A percentile compares a stretch with the other conserved stretches of the same genome.
Evolutionary conservation across 2,888 invertebrate genomes (phyloP).

Genomic region (Syrphus vitripennis): DNA sequence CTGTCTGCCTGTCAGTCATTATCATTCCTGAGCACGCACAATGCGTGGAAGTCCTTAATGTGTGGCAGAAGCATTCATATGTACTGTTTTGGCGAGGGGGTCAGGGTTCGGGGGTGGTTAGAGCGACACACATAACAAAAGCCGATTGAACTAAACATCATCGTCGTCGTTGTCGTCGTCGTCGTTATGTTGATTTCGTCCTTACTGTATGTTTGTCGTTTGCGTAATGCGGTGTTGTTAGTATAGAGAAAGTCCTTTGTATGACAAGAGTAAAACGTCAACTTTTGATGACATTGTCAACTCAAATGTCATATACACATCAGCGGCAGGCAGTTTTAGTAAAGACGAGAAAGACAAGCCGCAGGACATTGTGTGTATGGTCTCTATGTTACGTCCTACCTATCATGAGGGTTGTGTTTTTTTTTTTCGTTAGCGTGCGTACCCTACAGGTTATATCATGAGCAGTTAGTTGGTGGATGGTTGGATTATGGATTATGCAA

Average conservation of each 20-base stretch:
- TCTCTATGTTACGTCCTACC: background rate
- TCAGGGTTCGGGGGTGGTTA: background rate
- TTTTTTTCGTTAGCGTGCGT: background rate
- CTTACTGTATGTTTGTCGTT: constrained; percentile 1
- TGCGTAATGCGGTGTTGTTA: background rate
- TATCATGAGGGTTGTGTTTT: background rate
- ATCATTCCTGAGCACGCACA: constrained; percentile 57
- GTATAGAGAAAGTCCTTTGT: constrained; percentile 51
- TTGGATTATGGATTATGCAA: background rate
- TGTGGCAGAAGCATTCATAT: background rate
- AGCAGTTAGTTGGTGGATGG: background rate
- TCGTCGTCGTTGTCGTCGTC: background rate
- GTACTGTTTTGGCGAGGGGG: background rate
- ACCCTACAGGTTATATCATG: background rate
- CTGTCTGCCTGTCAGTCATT: constrained; percentile 57
- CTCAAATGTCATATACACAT: constrained; percentile 80
- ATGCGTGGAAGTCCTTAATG: constrained; percentile 41
- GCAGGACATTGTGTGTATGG: constrained; percentile 8
- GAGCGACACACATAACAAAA: constrained; percentile 25
- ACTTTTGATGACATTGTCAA: constrained; percentile 81
- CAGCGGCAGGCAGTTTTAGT: constrained; percentile 77
- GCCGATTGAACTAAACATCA: background rate
- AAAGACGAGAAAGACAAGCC: constrained; percentile 60
- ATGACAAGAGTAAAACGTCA: constrained; percentile 74
- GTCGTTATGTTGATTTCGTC: constrained; percentile 46